Base-by-base conservation (phyloP, 2,888 invertebrate species). In the Lucinisca nassula region DNA sequence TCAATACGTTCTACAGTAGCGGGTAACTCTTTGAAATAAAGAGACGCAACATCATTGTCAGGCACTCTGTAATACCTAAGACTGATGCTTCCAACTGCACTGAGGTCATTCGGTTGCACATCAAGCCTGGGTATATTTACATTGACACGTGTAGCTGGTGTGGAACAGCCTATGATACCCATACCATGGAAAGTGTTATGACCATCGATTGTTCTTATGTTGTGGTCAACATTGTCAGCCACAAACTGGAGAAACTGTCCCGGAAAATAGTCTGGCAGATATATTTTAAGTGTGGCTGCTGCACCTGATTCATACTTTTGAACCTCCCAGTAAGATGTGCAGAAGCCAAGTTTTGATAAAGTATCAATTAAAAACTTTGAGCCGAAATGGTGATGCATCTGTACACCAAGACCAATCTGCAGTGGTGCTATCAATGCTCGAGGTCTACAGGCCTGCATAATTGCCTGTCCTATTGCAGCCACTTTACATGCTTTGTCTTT, bases 361-460 rank as follows among this genome's bases (percentile, higher is more conserved):
- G 77, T 84, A 27, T 92, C 91, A 55, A 92, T 80, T 14, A 92
- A 76, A 72, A 90, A 76, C 82, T 74, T 82, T 10, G 82, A 82
- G 12, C 67, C 45, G 61, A 61, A 82, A 32, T 61, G 76, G 49
- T 82, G 84, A 55, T 84, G 88, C 45, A 79, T 79, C 51, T 82
- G 87, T 35, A 87, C 70, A 35, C 81, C 84, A 1, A 81, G 75
- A 17, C 78, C 75, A n/a, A 87, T 27, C 61, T 81, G 85, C 10
- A 85, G 40, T 40, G 76, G 72, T 35, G 84, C 79, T n/a, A 88
- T 35, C 21, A 88, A 37, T 8, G 40, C 83, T 38, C 77, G 35
- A 30, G 87, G 88, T 58, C 84, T 61, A 30, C 72, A 70, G n/a
- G 83, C 85, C 37, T 88, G 88, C 45, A 88, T 79, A 24, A 88